Base-by-base conservation (phyloP, 2,888 invertebrate genomes). In the Trichopoda pennipes region DNA sequence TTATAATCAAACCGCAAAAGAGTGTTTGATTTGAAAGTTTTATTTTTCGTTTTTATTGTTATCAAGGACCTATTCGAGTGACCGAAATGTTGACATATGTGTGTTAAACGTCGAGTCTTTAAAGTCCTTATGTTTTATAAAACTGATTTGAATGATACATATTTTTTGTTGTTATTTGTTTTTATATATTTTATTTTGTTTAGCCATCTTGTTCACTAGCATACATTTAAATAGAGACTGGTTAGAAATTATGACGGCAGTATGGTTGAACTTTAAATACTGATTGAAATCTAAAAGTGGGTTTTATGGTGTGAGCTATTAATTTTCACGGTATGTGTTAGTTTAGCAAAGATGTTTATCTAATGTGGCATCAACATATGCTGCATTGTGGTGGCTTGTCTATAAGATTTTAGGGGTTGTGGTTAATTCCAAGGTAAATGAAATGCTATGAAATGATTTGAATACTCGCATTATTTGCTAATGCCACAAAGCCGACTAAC, bases 321-420 rank as follows among this genome's bases (percentile, higher is more conserved):
- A 79, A 66, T 82, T 76, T 76, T 69, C 77, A 86, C 85, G 86
- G 81, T 82, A 69, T 79, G 82, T 75, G 70, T 85, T 74, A 78
- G 79, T 79, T 84, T 86, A 89, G 90, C 88, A 89, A 89, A 88
- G 89, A 87, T 86, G 88, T 88, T 85, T 87, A 90, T 91, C 89
- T 90, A 91, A 91, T 91, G 89, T 91, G 91, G 91, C 91, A 91
- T 90, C 90, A 91, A 86, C 91, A 91, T 91, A 91, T 91, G 91
- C 86, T 89, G 85, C 16, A 63, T 55, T 53, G 53, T 74, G 75
- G 66, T 58, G 63, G 56, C 9, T 49, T 76, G 61, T 72, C 79
- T 49, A 17, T 49, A 12, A n/a, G n/a, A 19, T 28, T 58, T 63
- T 73, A 68, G 81, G 81, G 81, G 73, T 81, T 73, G 81, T 14